Base-by-base conservation (phyloP, 2,888 invertebrate genomes). In the Acanthosoma haemorrhoidale region DNA sequence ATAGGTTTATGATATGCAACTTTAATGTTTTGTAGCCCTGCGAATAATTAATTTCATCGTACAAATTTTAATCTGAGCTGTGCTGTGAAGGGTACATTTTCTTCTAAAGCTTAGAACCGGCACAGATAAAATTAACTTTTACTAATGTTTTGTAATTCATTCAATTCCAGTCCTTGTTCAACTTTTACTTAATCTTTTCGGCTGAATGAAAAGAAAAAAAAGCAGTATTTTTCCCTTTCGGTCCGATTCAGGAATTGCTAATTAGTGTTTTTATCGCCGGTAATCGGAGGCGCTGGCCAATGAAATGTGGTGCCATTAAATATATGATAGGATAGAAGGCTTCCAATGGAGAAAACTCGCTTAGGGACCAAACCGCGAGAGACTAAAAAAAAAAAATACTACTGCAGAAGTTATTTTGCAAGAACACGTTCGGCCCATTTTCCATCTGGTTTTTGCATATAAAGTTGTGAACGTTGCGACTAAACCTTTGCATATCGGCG, bases 391-490 rank as follows among this genome's bases (percentile, higher is more conserved):
- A 51, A 51, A 51, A 2, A n/a, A n/a, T n/a, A n/a, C n/a, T n/a
- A n/a, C n/a, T n/a, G n/a, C n/a, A n/a, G n/a, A n/a, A n/a, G 4
- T 13, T 0, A 51, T 51, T 51, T 51, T 51, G 51, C 51, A 51
- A 51, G 21, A 51, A 51, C 51, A 25, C 51, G 51, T 51, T 2
- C 18, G 29, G 51, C 51, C 25, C 51, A 25, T 51, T 51, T 51
- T 51, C 25, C 51, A n/a, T n/a, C n/a, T n/a, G n/a, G n/a, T n/a
- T n/a, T n/a, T n/a, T 51, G 51, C 51, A 51, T 51, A 51, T 51
- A 25, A 51, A 51, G 51, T n/a, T n/a, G n/a, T 51, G 25, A 25
- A 21, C 29, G 51, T 25, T 51, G 51, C 21, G 29, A 51, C 25
- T n/a, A 3, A 9, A 51, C 29, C 21, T 51, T 51, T 51, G 51